Conservation (phyloP, 2,113 vertebrate species). For the Onychostruthus taczanowskii region DNA sequence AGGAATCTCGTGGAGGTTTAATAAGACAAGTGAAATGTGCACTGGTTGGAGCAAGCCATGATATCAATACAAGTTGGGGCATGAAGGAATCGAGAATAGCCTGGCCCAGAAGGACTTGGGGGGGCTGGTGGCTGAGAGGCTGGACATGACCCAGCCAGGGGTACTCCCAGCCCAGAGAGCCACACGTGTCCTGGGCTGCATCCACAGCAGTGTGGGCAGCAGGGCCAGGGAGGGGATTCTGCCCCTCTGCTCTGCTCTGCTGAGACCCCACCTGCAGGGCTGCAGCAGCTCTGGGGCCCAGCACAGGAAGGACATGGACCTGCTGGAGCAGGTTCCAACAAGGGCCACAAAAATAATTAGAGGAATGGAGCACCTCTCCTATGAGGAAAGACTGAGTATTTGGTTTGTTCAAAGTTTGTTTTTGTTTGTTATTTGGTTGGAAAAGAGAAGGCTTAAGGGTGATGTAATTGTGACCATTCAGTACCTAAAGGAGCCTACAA, state of each 20-base stretch:
- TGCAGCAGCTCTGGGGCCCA: not conserved
- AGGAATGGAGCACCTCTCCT: not conserved
- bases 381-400: not conserved
- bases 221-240: not conserved
- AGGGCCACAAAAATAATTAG: not conserved
- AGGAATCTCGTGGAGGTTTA: not conserved
- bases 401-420: not conserved
- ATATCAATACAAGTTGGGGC: not conserved
- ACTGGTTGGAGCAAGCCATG: not conserved
- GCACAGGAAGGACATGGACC: not conserved
- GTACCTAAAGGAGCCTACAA: not conserved
- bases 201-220: not conserved
- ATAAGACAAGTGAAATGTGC: not conserved
- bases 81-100: not conserved
- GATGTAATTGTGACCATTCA: not conserved
- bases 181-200: not conserved
- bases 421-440: not conserved
- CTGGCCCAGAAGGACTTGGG: not conserved
- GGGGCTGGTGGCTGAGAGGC: not conserved
- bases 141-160: not conserved
- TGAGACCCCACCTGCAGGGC: not conserved
- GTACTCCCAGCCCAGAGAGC: not conserved
- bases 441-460: not conserved
- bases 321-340: rapidly evolving
- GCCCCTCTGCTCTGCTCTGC: not conserved